These are phyloP conservation scores for Leptinotarsa lineolata DNA, from an alignment of 1,140 invertebrate genomes.

Conservation along the genomic window DNA sequence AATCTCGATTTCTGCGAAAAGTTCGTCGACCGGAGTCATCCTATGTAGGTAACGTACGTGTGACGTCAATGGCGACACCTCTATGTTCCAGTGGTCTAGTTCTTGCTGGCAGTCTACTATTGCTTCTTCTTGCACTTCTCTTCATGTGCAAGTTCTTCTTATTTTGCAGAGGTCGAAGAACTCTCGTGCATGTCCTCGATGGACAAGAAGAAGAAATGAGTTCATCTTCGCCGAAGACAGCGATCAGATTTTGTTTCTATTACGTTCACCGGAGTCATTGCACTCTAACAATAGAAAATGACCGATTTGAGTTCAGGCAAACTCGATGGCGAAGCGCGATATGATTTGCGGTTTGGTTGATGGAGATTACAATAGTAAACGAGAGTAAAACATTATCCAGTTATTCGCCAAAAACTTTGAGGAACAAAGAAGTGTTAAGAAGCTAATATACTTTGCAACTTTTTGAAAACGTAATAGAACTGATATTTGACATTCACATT, in stretches of 20 bases:
- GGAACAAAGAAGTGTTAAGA: too few relatives aligned
- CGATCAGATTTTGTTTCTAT: constrained; percentile 30
- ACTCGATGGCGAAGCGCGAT: constrained; percentile 7
- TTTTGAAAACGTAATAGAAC: too few relatives aligned
- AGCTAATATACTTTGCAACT: too few relatives aligned
- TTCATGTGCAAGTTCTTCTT: constrained; percentile 28
- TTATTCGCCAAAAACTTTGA: too few relatives aligned
- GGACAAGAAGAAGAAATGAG: constrained; percentile 41
- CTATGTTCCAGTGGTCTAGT: constrained; percentile 51
- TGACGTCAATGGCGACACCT: constrained; percentile 49
- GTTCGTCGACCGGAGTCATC: constrained; percentile 43
- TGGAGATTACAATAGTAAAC: background rate
- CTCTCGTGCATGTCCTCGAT: constrained; percentile 44
- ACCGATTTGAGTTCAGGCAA: constrained; percentile 8
- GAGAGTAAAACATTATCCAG: too few relatives aligned
- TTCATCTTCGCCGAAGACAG: constrained; percentile 35
- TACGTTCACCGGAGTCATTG: constrained; percentile 26
- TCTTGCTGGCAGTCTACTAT: constrained; percentile 42
- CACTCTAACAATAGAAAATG: constrained; percentile 22
- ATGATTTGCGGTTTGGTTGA: constrained; percentile 1
- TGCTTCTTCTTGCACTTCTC: constrained; percentile 33
- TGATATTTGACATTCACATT: too few relatives aligned
- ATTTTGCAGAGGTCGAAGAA: constrained; percentile 39
- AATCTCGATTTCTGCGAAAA: constrained; percentile 38
- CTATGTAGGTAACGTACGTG: constrained; percentile 49